Conservation (phyloP, 2,888 invertebrate species). For the Melinaea marsaeus region DNA sequence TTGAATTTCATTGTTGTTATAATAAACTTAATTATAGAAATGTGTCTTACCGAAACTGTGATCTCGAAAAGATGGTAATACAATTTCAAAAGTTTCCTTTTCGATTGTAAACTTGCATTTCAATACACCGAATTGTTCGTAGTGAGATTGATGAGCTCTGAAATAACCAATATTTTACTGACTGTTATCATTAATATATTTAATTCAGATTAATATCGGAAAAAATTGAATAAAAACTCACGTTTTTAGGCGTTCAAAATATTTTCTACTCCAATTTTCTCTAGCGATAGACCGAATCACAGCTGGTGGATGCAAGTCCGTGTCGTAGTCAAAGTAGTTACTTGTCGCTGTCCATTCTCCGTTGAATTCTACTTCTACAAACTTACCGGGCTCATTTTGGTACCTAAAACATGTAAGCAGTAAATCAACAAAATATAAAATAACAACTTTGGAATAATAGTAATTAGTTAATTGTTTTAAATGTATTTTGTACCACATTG, state of each 20-base stretch:
- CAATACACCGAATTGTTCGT: conserved; percentile 87
- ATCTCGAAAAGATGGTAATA: conserved; percentile 84
- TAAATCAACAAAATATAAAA: not conserved
- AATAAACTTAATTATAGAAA: not conserved
- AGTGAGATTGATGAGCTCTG: conserved; percentile 88
- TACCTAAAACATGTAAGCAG: conserved; percentile 50
- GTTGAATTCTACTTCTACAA: conserved; percentile 78
- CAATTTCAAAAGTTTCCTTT: conserved; percentile 60
- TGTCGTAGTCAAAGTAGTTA: conserved; percentile 85
- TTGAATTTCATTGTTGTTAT: not conserved
- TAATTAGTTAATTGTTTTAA: not conserved
- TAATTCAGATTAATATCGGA: not conserved
- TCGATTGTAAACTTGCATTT: conserved; percentile 79
- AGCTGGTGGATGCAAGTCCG: conserved; percentile 80
- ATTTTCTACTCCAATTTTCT: conserved; percentile 84
- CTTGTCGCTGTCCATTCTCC: conserved; percentile 80
- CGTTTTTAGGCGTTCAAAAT: conserved; percentile 81
- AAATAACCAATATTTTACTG: conserved; percentile 29
- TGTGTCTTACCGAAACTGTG: conserved; percentile 84
- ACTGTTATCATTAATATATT: not conserved
- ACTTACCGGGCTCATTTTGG: conserved; percentile 63
- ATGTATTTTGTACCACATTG: conserved; percentile 73
- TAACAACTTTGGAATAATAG: no score
- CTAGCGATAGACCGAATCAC: conserved; percentile 85
- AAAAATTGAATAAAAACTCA: conserved; percentile 48